Percentiles rank a stretch among this genome's conserved stretches.
These are phyloP conservation scores for Vanacampus margaritifer DNA, from an alignment of 2,113 vertebrate species.

Conservation along the genomic window DNA sequence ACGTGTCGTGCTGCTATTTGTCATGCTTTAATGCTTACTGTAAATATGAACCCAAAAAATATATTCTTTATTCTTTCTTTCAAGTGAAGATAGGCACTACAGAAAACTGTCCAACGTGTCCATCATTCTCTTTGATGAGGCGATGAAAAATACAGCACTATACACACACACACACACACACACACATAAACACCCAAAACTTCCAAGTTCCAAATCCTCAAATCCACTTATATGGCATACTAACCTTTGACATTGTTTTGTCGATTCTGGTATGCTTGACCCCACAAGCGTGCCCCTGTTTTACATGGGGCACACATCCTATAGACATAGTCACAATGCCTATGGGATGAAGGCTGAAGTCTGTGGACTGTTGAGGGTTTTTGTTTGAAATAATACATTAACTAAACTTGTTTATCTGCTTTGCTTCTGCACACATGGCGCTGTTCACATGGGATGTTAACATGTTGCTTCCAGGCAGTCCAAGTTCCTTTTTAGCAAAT, in stretches of 20 bases:
- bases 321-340: neutral
- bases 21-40: neutral
- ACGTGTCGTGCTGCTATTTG: neutral
- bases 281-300: neutral
- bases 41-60: neutral
- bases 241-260: constrained; percentile 13
- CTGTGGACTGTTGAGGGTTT: neutral
- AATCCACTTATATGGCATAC: neutral
- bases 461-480: neutral
- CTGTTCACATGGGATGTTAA: constrained; percentile 3
- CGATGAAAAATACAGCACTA: neutral
- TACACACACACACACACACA: neutral
- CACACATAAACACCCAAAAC: neutral
- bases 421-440: neutral
- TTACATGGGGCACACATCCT: neutral
- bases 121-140: neutral
- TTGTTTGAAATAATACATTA: too few species aligned
- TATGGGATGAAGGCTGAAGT: neutral
- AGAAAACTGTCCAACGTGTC: neutral
- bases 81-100: too few species aligned
- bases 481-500: neutral
- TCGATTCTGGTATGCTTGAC: neutral
- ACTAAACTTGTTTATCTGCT: neutral
- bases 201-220: neutral
- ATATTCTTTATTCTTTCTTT: too few species aligned